These are phyloP conservation scores for Micropoecilia bifurca DNA, from an alignment of 2,797 vertebrate genomes.

Conservation along the genomic window DNA sequence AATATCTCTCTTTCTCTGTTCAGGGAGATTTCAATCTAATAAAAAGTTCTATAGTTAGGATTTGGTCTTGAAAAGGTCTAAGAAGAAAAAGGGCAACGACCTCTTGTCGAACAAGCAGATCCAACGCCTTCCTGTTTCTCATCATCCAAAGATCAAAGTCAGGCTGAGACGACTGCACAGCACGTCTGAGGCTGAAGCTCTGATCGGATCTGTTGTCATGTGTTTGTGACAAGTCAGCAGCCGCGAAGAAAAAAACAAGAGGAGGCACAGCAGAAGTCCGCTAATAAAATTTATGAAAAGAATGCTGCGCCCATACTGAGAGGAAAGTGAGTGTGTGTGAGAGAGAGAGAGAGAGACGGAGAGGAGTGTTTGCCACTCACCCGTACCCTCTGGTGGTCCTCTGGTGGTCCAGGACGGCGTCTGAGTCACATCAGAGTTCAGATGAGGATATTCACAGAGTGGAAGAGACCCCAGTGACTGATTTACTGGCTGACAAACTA, in stretches of 20 bases:
- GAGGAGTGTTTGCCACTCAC: constrained; percentile 69
- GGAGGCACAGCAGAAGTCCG: constrained; percentile 26
- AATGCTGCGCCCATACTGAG: constrained; percentile 15
- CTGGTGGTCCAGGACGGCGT: constrained; percentile 31
- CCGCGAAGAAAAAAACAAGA: constrained; percentile 1
- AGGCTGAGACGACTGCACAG: constrained; percentile 20
- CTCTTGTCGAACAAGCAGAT: constrained; percentile 36
- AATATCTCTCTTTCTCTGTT: constrained; percentile 33
- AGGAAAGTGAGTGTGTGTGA: constrained; percentile 11
- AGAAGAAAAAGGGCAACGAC: constrained; percentile 1
- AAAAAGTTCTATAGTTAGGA: constrained; percentile 30
- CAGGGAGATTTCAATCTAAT: constrained; percentile 28
- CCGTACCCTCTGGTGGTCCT: constrained; percentile 67
- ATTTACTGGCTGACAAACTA: constrained; percentile 45
- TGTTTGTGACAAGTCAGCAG: constrained; percentile 37
- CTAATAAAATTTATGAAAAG: constrained; percentile 17
- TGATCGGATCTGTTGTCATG: constrained; percentile 42
- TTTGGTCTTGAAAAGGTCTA: background rate
- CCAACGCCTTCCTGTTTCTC: constrained; percentile 16
- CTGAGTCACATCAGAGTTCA: constrained; percentile 73
- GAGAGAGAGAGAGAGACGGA: constrained; percentile 42
- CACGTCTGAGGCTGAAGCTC: constrained; percentile 28
- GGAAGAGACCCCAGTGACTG: constrained; percentile 48
- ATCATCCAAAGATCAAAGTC: constrained; percentile 44
- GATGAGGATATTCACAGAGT: constrained; percentile 63